Conservation (phyloP, 2,113 vertebrate genomes). For the Leptobrachium ailaonicum region DNA sequence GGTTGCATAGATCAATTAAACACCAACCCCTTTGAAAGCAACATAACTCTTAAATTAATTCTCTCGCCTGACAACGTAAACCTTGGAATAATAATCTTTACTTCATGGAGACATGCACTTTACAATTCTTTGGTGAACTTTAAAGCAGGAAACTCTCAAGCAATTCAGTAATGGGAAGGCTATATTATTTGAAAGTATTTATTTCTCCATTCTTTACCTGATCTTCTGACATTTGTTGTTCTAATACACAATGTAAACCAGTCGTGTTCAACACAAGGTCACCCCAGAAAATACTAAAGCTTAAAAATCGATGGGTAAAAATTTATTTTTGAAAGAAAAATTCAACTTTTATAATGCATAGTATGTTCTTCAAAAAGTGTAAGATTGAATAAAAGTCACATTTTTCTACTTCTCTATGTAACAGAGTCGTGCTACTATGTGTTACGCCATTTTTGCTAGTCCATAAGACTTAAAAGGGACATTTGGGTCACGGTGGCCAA, state of each 20-base stretch:
- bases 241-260: not conserved
- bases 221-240: not conserved
- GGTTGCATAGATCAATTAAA: slow-evolving; percentile 30
- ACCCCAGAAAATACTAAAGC: no score
- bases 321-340: no score
- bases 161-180: not conserved
- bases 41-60: slow-evolving; percentile 16
- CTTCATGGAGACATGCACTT: not conserved
- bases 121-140: not conserved
- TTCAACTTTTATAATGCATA: no score
- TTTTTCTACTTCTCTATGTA: no score
- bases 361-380: no score
- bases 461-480: no score
- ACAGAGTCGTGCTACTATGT: no score
- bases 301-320: no score
- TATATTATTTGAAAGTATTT: not conserved
- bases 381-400: no score
- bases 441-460: no score
- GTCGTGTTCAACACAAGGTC: not conserved
- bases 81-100: not conserved
- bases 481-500: no score
- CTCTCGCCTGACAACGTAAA: slow-evolving; percentile 1
- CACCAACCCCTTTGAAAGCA: slow-evolving; percentile 4
- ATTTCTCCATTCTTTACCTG: not conserved
- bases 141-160: not conserved